Base-by-base conservation (phyloP, 2,797 vertebrate genomes). In the Strix occidentalis region DNA sequence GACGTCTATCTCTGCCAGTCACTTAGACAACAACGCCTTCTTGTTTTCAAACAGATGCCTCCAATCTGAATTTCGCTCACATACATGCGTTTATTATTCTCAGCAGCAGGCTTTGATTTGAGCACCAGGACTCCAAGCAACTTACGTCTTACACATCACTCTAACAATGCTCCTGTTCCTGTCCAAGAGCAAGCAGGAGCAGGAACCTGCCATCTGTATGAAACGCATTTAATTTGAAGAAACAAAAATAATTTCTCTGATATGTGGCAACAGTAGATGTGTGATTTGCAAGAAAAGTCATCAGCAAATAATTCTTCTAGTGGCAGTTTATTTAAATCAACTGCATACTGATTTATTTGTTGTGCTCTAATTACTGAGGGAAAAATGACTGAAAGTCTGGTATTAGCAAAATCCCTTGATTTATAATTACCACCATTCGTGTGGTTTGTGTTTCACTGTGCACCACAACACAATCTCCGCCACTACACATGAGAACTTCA, bases 351-450 rank as follows among this genome's bases (percentile, higher is more conserved):
- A 94, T 95, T 97, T 97, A 89, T 97, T 94, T 95, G 96, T 87
- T 70, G 43, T 75, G 77, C 71, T 96, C 91, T 96, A 95, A 97
- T 97, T 95, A 97, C 96, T 31, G 81, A 79, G 86, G 81, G 95
- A 80, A 93, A 81, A 90, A 87, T 46, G 85, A 92, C 57, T 77
- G 61, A 24, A 96, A 85, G 86, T 80, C 85, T 90, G 93, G 91
- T 95, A 82, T 96, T 95, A 89, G 68, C 28, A 54, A 93, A 96
- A 95, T 96, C 90, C 89, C 82, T 95, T 54, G n/a, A 65, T 58
- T 97, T 96, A 76, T 91, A 96, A 97, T 97, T 96, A 85, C 89
- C 88, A 29, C 54, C 21, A 13, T 78, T 90, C 3, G 3, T 9
- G 31, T 81, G 84, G 74, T n/a, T 92, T 28, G 45, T 83, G 43